Evolutionary conservation across 2,113 vertebrate species (phyloP).

Genomic region (Crotalus tigris): DNA sequence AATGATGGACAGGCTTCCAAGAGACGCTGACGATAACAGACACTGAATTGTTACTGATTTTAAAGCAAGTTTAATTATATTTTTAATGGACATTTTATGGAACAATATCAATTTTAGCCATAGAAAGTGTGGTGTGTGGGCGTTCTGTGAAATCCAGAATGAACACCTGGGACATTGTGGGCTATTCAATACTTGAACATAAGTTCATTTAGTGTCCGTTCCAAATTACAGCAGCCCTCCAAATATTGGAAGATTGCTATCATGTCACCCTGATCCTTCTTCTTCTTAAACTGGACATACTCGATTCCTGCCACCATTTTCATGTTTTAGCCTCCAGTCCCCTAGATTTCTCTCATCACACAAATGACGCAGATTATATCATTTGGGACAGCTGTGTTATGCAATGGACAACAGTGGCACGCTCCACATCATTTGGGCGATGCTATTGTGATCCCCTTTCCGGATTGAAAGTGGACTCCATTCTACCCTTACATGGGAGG

Average conservation of each 20-base stretch:
- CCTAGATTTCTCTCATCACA: neutral
- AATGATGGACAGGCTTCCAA: neutral
- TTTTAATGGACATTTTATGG: neutral
- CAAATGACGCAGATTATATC: neutral
- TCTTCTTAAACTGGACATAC: neutral
- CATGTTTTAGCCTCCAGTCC: neutral
- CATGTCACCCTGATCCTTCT: neutral
- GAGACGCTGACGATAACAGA: neutral
- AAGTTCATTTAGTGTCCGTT: neutral
- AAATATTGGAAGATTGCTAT: neutral
- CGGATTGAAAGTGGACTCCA: neutral
- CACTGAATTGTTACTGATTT: neutral
- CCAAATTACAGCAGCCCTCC: no score
- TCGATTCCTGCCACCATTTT: neutral
- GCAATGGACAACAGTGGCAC: neutral
- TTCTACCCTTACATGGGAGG: neutral
- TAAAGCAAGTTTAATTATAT: neutral
- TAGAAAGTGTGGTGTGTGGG: neutral
- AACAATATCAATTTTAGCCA: neutral
- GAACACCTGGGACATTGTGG: neutral
- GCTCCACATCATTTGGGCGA: neutral
- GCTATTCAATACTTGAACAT: neutral
- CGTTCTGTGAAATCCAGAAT: neutral
- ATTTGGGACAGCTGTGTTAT: neutral
- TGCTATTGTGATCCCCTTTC: neutral